Evolutionary conservation across 2,113 vertebrate species (phyloP).

Genomic region (Oreotrochilus melanogaster): DNA sequence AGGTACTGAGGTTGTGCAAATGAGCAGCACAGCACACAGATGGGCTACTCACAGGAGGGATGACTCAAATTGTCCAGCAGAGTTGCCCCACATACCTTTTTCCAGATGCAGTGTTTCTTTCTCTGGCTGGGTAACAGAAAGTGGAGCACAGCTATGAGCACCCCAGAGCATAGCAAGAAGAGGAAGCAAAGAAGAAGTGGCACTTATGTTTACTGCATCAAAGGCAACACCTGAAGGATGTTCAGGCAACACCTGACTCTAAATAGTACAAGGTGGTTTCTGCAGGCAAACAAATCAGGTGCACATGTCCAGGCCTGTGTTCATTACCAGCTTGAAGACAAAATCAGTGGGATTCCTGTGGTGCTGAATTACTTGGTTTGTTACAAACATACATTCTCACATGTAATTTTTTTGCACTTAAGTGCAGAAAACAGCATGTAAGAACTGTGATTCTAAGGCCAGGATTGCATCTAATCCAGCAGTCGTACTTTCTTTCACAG

Average conservation of each 20-base stretch:
- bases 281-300: background rate
- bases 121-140: background rate
- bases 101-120: background rate
- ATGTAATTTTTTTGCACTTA: background rate
- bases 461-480: background rate
- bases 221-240: background rate
- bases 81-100: accelerated
- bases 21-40: background rate
- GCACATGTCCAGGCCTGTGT: background rate
- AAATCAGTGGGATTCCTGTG: background rate
- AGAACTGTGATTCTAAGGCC: background rate
- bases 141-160: background rate
- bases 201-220: background rate
- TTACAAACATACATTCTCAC: background rate
- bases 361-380: background rate
- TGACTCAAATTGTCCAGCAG: background rate
- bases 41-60: background rate
- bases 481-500: background rate
- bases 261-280: background rate
- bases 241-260: background rate
- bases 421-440: background rate
- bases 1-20: background rate
- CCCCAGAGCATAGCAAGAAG: background rate
- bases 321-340: background rate
- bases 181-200: background rate